A percentile compares a stretch with the other conserved stretches of the same genome.
Evolutionary conservation across 2,888 invertebrate genomes (phyloP).

Genomic region (Automeris io): DNA sequence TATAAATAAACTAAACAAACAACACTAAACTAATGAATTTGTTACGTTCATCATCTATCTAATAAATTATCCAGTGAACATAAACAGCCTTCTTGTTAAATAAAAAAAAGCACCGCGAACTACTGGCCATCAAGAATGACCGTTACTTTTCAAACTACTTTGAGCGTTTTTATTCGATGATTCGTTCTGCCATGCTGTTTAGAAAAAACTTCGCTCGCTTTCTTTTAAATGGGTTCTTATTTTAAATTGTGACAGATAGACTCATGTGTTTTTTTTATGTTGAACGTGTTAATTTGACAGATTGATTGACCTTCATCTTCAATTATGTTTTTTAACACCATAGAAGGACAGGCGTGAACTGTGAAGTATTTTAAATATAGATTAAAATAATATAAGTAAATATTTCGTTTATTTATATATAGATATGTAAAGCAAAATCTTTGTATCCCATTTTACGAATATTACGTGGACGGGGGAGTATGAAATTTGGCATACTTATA

Average conservation of each 20-base stretch:
- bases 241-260: constrained; percentile 17
- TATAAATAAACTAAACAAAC: too few species aligned
- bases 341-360: constrained; percentile 6
- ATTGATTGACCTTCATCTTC: constrained; percentile 22
- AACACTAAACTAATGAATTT: constrained; percentile 33
- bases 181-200: constrained; percentile 38
- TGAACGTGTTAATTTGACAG: constrained; percentile 13
- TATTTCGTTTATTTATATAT: neutral
- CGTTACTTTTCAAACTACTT: constrained; percentile 42
- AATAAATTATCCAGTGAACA: constrained; percentile 34
- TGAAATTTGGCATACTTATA: too few species aligned
- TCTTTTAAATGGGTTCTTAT: constrained; percentile 19
- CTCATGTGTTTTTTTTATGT: constrained; percentile 16
- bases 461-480: too few species aligned
- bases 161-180: constrained; percentile 40
- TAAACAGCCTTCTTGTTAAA: constrained; percentile 30
- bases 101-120: constrained; percentile 25
- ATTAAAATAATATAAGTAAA: neutral
- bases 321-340: constrained; percentile 3
- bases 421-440: neutral
- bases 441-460: neutral
- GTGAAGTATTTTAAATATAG: neutral
- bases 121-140: constrained; percentile 33
- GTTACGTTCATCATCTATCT: constrained; percentile 28
- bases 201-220: constrained; percentile 11